Evolutionary conservation across 2,888 invertebrate genomes (phyloP).

Genomic region (Pheosia tremula): DNA sequence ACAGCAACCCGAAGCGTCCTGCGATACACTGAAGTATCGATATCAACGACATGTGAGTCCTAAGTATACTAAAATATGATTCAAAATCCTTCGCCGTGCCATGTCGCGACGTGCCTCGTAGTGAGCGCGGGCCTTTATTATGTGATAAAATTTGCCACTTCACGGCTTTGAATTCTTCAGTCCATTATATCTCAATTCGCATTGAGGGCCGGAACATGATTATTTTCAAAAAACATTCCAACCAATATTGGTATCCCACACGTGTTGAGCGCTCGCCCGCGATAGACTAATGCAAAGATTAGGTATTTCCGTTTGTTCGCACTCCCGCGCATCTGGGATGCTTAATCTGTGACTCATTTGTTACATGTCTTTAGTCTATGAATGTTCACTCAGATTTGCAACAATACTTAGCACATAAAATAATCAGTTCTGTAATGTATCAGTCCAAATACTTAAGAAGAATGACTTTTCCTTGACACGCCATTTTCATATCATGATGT

Average conservation of each 20-base stretch:
- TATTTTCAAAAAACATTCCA: constrained; percentile 58
- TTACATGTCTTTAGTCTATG: constrained; percentile 6
- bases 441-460: no score
- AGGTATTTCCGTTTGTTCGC: constrained; percentile 74
- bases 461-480: no score
- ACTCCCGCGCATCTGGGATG: constrained; percentile 64
- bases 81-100: no score
- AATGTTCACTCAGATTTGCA: not conserved
- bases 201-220: constrained; percentile 51
- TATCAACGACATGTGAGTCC: no score
- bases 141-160: not conserved
- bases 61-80: no score
- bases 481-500: no score
- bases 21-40: no score
- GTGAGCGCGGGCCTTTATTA: not conserved
- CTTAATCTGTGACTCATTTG: constrained; percentile 53
- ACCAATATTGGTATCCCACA: constrained; percentile 48
- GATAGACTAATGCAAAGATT: constrained; percentile 79
- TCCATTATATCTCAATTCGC: constrained; percentile 23
- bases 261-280: constrained; percentile 56
- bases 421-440: no score
- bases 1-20: no score
- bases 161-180: constrained; percentile 10
- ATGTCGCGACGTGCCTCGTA: no score
- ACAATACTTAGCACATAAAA: not conserved